Base-by-base conservation (phyloP, 2,113 vertebrate genomes). In the Chroicocephalus ridibundus region DNA sequence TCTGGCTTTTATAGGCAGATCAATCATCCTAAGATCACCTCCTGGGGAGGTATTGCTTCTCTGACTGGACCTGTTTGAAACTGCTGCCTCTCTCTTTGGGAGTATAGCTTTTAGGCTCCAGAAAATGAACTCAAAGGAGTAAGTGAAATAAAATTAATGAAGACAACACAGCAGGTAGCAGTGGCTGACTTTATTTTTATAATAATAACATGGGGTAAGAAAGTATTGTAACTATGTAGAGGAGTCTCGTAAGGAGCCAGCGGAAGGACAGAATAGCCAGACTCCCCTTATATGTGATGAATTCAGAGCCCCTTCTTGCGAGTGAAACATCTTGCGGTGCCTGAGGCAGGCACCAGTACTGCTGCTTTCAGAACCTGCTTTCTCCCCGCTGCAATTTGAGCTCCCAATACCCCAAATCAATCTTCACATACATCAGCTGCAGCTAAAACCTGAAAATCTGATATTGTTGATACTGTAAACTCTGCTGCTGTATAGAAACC, bases 1-100 rank as follows among this genome's bases (percentile, higher is more conserved):
- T 92, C 78, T 84, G 71, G 60, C 64, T 94, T 95, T 96, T 92
- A 75, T 62, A 95, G 51, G 64, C 80, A 95, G 76, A 95, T 88
- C 70, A 86, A 83, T 95, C 91, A 86, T 27, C 18, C 17, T 9
- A 57, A 42, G 20, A 94, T 71, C 51, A 81, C 40, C 42, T 94
- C 42, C 51, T 38, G 42, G 25, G 86, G 46, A 91, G 9, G 27
- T 27, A 66, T 12, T 71, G 60, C 51, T 81, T 82, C 70, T 88
- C 78, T 82, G 66, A 77, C 40, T 51, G 20, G 51, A 92, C 64
- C 60, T 88, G 19, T 70, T 62, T 70, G 76, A 81, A 86, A 80
- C 29, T 55, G 42, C 46, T 58, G 60, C 49, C 57, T 82, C 60
- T 66, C 51, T 80, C 54, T 77, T 54, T 32, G 60, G 65, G 42